Percentiles rank a stretch among this genome's conserved stretches.
These are phyloP conservation scores for Alosa alosa DNA, from an alignment of 2,113 vertebrate species.

Conservation along the genomic window DNA sequence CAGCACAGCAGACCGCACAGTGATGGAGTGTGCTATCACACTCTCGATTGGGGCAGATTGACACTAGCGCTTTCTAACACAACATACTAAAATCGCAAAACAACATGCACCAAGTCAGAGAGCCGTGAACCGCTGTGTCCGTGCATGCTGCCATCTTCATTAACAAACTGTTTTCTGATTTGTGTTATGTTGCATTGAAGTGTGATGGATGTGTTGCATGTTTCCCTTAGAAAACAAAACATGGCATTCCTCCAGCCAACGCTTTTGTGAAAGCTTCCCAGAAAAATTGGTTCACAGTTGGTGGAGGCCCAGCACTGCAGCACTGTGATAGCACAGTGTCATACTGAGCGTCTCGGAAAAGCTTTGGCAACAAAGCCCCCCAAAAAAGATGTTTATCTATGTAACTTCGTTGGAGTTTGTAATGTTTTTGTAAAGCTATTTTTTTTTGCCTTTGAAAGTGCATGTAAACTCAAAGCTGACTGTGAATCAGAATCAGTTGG, in stretches of 20 bases:
- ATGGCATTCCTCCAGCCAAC: not conserved
- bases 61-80: too few relatives aligned
- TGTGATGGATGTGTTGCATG: not conserved
- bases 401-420: not conserved
- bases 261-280: not conserved
- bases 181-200: not conserved
- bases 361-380: not conserved
- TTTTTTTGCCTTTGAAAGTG: too few relatives aligned
- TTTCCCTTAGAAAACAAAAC: not conserved
- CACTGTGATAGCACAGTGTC: not conserved
- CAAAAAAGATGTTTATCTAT: not conserved
- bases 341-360: not conserved
- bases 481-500: not conserved
- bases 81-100: too few relatives aligned
- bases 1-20: too few relatives aligned
- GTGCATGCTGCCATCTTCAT: too few relatives aligned
- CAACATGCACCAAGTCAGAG: too few relatives aligned
- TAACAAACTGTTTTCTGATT: too few relatives aligned
- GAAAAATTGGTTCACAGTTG: not conserved
- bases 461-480: not conserved
- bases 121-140: too few relatives aligned
- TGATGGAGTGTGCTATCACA: too few relatives aligned
- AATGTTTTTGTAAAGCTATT: not conserved
- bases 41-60: too few relatives aligned
- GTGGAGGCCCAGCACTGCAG: not conserved